Evolutionary conservation across 1,140 invertebrate genomes (phyloP), one percentile per base, ranked within the genome.

Genomic region (Amyelois transitella): DNA sequence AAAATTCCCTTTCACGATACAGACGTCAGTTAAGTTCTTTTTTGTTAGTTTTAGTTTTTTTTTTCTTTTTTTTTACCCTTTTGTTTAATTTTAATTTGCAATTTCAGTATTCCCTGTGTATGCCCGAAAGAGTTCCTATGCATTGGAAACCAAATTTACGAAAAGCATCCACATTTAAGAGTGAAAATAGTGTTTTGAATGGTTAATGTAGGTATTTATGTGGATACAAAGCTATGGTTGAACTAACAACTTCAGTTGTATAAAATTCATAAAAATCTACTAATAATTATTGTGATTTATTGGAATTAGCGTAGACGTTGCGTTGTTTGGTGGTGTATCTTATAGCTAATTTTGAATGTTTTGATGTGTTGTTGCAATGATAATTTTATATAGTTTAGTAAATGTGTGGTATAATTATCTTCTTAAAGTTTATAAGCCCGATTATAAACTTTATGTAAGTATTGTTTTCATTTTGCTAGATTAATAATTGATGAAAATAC

Each of bases 101-200:
- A 77, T 90, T 88, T 80, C 82, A 89, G 86, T 89, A 83, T 75
- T 87, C 84, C 77, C 75, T 89, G 78, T 88, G 81, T 89, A 89
- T 89, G 88, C 88, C 88, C 64, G 82, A 87, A 68, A 88, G 88
- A 87, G 86, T 89, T 66, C 78, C 79, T 69, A 87, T 88, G 82
- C 75, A 87, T 86, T 87, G 84, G 84, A 86, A 87, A 73, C 84
- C 84, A 84, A 83, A 87, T 80, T 86, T 86, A 77, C 74, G 77
- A 76, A 86, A 86, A 85, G 79, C 85, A 77, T 83, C 85, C 69
- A 86, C 78, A 72, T 85, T 81, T 86, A 84, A 83, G 76, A 86
- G 81, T 77, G 81, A 88, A 86, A 84, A 88, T 88, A 85, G 82
- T 87, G 79, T 88, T 73, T 80, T 87, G 77, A 88, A 86, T 81